These are phyloP conservation scores for Desmodus rotundus DNA, from an alignment of 2,113 vertebrate species.

Conservation along the genomic window DNA sequence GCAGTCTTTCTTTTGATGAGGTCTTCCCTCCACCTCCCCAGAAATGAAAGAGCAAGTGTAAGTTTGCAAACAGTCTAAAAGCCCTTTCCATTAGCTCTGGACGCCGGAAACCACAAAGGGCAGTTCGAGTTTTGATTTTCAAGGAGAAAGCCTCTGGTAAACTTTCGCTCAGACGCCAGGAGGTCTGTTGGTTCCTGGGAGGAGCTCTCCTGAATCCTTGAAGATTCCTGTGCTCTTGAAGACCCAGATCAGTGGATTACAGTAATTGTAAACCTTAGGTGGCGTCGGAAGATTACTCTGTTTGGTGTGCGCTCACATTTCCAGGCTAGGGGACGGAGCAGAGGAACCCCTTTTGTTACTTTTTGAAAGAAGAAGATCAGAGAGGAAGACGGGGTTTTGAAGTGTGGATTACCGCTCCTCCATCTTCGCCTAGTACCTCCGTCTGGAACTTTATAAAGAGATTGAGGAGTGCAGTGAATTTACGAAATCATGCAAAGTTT, in stretches of 20 bases:
- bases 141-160: constrained; percentile 74
- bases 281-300: constrained; percentile 75
- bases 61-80: constrained; percentile 77
- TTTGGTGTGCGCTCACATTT: constrained; percentile 76
- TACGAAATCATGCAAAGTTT: background rate
- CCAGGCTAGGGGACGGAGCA: constrained; percentile 67
- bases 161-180: constrained; percentile 71
- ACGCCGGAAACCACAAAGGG: constrained; percentile 78
- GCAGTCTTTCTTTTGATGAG: constrained; percentile 80
- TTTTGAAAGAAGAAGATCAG: constrained; percentile 82
- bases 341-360: constrained; percentile 75
- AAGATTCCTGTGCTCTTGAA: constrained; percentile 69
- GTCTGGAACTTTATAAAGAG: constrained; percentile 62
- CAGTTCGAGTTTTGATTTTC: constrained; percentile 75
- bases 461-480: constrained; percentile 29
- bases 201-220: constrained; percentile 73
- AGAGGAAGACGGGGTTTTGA: constrained; percentile 72
- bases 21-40: constrained; percentile 57
- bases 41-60: constrained; percentile 68
- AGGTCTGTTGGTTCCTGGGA: constrained; percentile 74
- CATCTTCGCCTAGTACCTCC: constrained; percentile 59
- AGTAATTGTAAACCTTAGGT: constrained; percentile 73
- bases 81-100: constrained; percentile 73
- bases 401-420: constrained; percentile 65
- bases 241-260: constrained; percentile 75